Evolutionary conservation across 2,113 vertebrate genomes (phyloP), one percentile per base, ranked within the genome.

Genomic region (Sisor rabdophorus): DNA sequence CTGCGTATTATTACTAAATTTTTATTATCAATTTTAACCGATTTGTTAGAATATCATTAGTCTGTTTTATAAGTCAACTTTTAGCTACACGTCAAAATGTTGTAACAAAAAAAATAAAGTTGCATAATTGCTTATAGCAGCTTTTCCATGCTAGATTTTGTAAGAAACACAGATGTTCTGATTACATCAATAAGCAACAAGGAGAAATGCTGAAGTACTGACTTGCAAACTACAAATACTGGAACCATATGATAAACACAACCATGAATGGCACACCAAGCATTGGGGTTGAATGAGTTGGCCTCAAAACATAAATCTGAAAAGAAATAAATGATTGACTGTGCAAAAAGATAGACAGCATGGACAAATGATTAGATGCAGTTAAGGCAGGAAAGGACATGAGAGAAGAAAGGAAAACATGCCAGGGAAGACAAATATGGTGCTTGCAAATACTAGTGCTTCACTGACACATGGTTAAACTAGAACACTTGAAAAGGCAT

Each of bases 191-290:
- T n/a, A 13, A 32, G 17, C n/a, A 65, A 55, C 22, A 65, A 30
- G 52, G n/a, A 59, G n/a, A 60, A 60, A 60, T 44, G 17, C 52
- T 76, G 54, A 5, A 61, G 55, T 30, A 53, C 48, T 78, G 71
- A 69, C 71, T 69, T 65, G 30, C 10, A 19, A 73, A 40, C 73
- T 32, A 28, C 50, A 79, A 72, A 77, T 69, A 40, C n/a, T 72
- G 28, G 24, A n/a, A 63, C 12, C n/a, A 79, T 74, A 82, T 56
- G 81, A 82, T 79, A 80, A 82, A 82, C 81, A 82, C 80, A 80
- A 80, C 78, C 78, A 78, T 82, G 81, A 82, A 74, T 82, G 78
- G 77, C 78, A 82, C 80, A 69, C 63, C 70, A 64, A 60, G 48
- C 64, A 74, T 82, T 82, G 81, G 78, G 78, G 80, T 82, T 82